These are phyloP conservation scores for Amphipoea oculea DNA, from an alignment of 2,888 invertebrate species.

Conservation along the genomic window DNA sequence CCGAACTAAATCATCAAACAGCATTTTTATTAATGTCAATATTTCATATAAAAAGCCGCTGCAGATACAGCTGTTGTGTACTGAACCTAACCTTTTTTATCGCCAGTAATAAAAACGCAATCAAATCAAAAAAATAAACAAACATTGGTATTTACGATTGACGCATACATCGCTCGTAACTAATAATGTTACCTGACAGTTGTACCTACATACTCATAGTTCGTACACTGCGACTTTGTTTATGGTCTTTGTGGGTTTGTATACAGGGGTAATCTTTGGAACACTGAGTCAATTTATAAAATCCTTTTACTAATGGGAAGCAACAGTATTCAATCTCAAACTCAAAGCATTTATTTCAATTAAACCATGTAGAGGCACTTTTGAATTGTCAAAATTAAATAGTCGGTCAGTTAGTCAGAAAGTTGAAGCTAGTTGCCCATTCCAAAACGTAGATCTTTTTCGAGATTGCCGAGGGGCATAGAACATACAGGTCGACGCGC, in stretches of 20 bases:
- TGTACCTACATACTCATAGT: not conserved
- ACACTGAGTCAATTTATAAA: no score
- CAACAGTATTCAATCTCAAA: no score
- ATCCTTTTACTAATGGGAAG: no score
- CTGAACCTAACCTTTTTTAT: constrained; percentile 39
- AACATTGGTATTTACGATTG: constrained; percentile 46
- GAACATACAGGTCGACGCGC: no score
- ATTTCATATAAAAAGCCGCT: constrained; percentile 39
- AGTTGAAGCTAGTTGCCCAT: no score
- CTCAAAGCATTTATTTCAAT: no score
- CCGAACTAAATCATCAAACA: constrained; percentile 22
- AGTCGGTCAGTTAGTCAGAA: no score
- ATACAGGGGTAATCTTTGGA: no score
- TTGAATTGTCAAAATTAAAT: no score
- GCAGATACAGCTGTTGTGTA: constrained; percentile 44
- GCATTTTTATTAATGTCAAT: constrained; percentile 15
- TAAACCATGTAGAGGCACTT: no score
- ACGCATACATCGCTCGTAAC: constrained; percentile 34
- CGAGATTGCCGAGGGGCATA: no score
- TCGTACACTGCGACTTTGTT: not conserved
- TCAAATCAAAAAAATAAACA: constrained; percentile 51
- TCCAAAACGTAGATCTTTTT: no score
- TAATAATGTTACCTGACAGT: constrained; percentile 19
- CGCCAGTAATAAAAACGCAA: constrained; percentile 49
- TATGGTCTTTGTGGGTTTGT: not conserved